phyloP scores from a whole-genome alignment of 2,888 invertebrate species.

The Orchestes rusci region DNA sequence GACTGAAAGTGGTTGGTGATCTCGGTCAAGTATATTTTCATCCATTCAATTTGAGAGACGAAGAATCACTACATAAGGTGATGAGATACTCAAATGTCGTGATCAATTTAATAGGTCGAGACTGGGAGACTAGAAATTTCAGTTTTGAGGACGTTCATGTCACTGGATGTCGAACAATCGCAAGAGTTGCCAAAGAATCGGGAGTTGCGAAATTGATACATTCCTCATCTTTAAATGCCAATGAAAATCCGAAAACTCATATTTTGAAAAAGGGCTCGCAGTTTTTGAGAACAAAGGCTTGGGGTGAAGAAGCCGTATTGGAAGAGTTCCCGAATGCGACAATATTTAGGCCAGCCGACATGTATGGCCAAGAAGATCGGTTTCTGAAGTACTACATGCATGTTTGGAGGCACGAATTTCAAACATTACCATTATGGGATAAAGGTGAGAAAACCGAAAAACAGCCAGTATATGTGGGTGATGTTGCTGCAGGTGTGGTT shows the following conservation, averaged over 20 bases:
- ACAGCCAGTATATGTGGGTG: constrained; percentile 81
- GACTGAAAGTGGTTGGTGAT: constrained; percentile 83
- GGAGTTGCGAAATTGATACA: constrained; percentile 90
- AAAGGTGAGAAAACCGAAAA: constrained; percentile 84
- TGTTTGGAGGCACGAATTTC: constrained; percentile 55
- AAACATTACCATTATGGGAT: constrained; percentile 70
- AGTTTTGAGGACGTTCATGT: constrained; percentile 82
- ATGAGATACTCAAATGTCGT: constrained; percentile 96
- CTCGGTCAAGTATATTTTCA: constrained; percentile 91
- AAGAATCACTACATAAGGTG: constrained; percentile 74
- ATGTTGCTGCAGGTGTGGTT: constrained; percentile 81
- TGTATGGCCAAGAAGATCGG: constrained; percentile 85
- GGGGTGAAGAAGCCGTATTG: constrained; percentile 80
- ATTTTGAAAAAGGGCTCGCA: constrained; percentile 65
- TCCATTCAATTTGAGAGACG: constrained; percentile 77
- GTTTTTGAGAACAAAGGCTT: constrained; percentile 69
- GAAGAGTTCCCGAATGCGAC: constrained; percentile 95
- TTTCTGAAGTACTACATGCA: constrained; percentile 66
- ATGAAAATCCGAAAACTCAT: constrained; percentile 59
- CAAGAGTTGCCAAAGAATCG: constrained; percentile 62
- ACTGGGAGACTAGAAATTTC: constrained; percentile 89
- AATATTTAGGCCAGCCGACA: constrained; percentile 85
- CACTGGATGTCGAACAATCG: constrained; percentile 74
- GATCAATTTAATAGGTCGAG: constrained; percentile 86
- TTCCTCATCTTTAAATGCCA: constrained; percentile 79